Percentiles rank a stretch among this genome's conserved stretches.
phyloP scores from a whole-genome alignment of 2,797 vertebrate genomes.

The Masticophis lateralis region DNA sequence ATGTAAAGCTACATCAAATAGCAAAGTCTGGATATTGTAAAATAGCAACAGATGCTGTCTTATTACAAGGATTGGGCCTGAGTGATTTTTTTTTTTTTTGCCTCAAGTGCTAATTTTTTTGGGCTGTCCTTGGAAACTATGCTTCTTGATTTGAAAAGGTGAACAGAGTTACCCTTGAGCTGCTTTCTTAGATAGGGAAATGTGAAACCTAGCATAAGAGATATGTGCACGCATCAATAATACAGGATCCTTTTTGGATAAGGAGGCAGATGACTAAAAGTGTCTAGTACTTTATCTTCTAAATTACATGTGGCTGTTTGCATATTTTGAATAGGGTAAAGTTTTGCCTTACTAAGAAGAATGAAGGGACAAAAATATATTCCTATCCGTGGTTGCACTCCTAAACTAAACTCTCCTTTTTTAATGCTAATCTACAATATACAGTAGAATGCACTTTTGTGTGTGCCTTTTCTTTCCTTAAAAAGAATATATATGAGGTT shows the following conservation, averaged over 20 bases:
- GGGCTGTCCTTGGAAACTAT: neutral
- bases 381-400: too few relatives aligned
- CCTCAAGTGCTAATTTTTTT: neutral
- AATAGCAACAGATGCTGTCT: neutral
- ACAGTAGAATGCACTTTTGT: neutral
- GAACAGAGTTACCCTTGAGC: neutral
- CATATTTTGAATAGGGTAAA: neutral
- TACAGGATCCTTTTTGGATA: neutral
- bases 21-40: neutral
- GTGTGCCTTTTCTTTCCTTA: neutral
- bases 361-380: neutral
- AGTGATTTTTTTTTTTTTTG: neutral
- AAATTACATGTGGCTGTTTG: neutral
- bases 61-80: neutral
- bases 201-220: neutral
- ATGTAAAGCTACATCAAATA: neutral
- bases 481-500: neutral
- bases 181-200: neutral
- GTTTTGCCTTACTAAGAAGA: neutral
- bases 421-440: neutral
- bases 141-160: neutral
- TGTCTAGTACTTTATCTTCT: neutral
- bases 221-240: neutral
- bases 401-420: neutral
- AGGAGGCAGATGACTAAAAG: neutral